Percentiles rank a stretch among this genome's conserved stretches.
Evolutionary conservation across 2,113 vertebrate genomes (phyloP).

Genomic region (Erythrolamprus reginae): DNA sequence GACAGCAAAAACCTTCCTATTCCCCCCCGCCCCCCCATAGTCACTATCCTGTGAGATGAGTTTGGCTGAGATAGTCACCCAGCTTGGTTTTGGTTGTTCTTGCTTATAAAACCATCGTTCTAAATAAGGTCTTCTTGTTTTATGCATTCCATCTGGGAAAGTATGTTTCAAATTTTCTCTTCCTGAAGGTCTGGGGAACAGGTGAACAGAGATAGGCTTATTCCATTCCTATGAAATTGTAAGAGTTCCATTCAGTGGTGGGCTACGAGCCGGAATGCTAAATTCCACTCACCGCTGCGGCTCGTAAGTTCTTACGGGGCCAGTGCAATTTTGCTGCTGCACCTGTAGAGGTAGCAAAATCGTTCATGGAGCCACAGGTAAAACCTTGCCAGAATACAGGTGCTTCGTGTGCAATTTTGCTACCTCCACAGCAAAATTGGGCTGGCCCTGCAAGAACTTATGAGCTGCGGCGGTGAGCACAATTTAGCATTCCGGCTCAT

Average conservation of each 20-base stretch:
- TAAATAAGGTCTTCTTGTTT: not conserved
- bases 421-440: too few relatives aligned
- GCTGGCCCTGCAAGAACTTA: too few relatives aligned
- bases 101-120: not conserved
- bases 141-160: not conserved
- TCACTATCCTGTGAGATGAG: not conserved
- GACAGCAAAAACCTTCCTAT: not conserved
- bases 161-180: not conserved
- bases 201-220: not conserved
- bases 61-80: not conserved
- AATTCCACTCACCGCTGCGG: too few relatives aligned
- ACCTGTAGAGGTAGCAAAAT: too few relatives aligned
- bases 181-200: not conserved
- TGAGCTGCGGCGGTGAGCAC: too few relatives aligned
- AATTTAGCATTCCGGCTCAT: too few relatives aligned
- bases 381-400: too few relatives aligned
- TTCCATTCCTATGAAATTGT: not conserved
- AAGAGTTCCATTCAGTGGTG: not conserved
- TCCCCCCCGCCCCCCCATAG: accelerated
- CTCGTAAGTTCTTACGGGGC: too few relatives aligned
- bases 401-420: too few relatives aligned
- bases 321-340: too few relatives aligned
- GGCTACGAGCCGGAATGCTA: too few relatives aligned
- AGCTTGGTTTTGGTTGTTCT: not conserved
- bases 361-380: too few relatives aligned